Evolutionary conservation across 2,113 vertebrate genomes (phyloP).

Genomic region (Tamias sibiricus): DNA sequence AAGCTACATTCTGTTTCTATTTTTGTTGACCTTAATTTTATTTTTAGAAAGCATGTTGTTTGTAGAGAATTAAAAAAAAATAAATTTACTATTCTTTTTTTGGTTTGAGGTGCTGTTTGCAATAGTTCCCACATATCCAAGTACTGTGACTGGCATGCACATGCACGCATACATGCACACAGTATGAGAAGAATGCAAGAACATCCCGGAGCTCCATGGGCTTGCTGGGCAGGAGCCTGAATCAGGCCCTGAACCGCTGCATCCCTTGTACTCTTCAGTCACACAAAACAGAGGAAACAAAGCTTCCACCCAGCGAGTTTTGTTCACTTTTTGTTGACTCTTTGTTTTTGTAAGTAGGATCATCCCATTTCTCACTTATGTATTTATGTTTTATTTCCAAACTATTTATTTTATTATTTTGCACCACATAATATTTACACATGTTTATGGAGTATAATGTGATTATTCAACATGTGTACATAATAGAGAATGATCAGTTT

Average conservation of each 20-base stretch:
- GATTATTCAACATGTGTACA: not conserved
- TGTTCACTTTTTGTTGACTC: not conserved
- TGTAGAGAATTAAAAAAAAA: not conserved
- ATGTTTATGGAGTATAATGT: not conserved
- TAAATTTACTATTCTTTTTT: not conserved
- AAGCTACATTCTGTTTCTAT: not conserved
- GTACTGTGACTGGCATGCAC: not conserved
- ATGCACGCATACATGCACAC: too few species aligned
- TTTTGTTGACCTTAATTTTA: not conserved
- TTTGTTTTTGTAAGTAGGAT: not conserved
- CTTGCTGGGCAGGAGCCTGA: accelerated
- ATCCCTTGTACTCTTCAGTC: accelerated
- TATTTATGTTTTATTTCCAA: not conserved
- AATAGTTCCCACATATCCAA: not conserved
- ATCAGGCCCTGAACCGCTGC: not conserved
- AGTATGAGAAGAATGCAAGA: accelerated
- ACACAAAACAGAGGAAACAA: not conserved
- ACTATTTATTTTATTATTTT: not conserved
- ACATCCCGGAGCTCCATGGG: accelerated
- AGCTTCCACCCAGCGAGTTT: not conserved
- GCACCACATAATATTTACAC: not conserved
- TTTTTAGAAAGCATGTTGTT: not conserved
- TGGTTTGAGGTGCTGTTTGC: not conserved
- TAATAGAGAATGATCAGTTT: not conserved
- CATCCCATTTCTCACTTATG: not conserved